Evolutionary conservation across 1,140 invertebrate genomes (phyloP), one percentile per base, ranked within the genome.

Genomic region (Thaumetopoea pityocampa): DNA sequence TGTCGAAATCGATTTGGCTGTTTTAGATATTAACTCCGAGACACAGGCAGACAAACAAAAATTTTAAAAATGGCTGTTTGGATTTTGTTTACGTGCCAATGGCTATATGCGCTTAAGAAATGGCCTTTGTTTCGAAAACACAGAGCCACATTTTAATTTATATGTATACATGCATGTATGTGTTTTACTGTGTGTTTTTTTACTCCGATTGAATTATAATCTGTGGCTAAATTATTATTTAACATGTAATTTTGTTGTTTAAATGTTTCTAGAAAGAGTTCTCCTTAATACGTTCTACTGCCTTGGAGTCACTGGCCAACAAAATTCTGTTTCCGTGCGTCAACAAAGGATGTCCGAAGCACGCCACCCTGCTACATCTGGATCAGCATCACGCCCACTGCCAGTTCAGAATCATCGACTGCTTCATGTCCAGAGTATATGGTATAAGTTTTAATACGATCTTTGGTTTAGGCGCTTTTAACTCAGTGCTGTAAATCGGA

Each of bases 341-440:
- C 1, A 80, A 86, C 29, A 16, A 36, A 1, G 80, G 81, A 2
- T 86, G 85, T 29, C 68, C 68, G 2, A 77, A 74, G 28, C 76
- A 76, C 32, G 67, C 74, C 1, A 73, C 70, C 0, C 54, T 85
- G 8, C 51, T 68, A 1, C 36, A 68, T 5, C 51, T 85, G 6
- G 81, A 85, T 27, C 74, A 69, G 28, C 85, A 86, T 30, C 42
- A 61, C 4, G 40, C 62, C 0, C 67, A 80, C 33, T 86, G 85
- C 60, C 78, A 78, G 43, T 80, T 54, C 36, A 58, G 82, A 3
- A 67, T 81, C 35, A 86, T 85, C 19, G 67, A 76, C 34, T 86
- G 85, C 38, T 85, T 86, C 40, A 86, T 86, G 85, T 70, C 78
- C 10, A 70, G 80, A 57, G 73, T 85, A 29, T 86, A 85, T 45